These are phyloP conservation scores for Alfaro cultratus DNA, from an alignment of 2,797 vertebrate species.

Conservation along the genomic window DNA sequence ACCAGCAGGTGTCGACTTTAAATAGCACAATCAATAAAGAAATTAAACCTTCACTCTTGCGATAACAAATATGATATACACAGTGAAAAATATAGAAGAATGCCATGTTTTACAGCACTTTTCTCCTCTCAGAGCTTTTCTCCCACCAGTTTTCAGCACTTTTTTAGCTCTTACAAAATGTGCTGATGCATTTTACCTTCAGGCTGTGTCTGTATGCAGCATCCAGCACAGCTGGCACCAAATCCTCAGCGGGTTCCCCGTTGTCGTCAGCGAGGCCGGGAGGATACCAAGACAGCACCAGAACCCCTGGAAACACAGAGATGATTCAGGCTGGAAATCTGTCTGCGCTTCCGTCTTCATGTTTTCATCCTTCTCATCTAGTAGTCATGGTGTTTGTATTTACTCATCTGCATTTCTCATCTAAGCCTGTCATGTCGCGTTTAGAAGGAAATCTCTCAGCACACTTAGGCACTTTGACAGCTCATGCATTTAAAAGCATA, in stretches of 20 bases:
- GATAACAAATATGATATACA: neutral
- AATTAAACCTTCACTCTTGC: neutral
- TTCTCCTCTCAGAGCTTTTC: constrained; percentile 10
- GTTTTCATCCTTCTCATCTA: neutral
- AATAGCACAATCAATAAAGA: neutral
- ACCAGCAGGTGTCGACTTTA: neutral
- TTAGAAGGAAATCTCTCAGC: constrained; percentile 39
- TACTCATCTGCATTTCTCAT: constrained; percentile 32
- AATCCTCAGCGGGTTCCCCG: constrained; percentile 87
- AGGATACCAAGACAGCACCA: constrained; percentile 90
- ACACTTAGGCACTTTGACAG: neutral
- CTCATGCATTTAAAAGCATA: neutral
- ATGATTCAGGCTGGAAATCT: neutral
- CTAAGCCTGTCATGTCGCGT: constrained; percentile 41
- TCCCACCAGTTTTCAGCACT: constrained; percentile 2
- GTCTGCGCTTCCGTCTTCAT: neutral
- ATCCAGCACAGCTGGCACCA: constrained; percentile 87
- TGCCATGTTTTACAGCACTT: constrained; percentile 1
- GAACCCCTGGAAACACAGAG: constrained; percentile 79
- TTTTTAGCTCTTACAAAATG: constrained; percentile 16
- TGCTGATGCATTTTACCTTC: constrained; percentile 81
- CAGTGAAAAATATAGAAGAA: constrained; percentile 11
- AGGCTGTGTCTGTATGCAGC: constrained; percentile 88
- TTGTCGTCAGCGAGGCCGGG: constrained; percentile 88
- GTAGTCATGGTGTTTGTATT: neutral